A percentile compares a stretch with the other conserved stretches of the same genome.
phyloP scores from a whole-genome alignment of 1,140 invertebrate species.

The Centruroides sculpturatus region DNA sequence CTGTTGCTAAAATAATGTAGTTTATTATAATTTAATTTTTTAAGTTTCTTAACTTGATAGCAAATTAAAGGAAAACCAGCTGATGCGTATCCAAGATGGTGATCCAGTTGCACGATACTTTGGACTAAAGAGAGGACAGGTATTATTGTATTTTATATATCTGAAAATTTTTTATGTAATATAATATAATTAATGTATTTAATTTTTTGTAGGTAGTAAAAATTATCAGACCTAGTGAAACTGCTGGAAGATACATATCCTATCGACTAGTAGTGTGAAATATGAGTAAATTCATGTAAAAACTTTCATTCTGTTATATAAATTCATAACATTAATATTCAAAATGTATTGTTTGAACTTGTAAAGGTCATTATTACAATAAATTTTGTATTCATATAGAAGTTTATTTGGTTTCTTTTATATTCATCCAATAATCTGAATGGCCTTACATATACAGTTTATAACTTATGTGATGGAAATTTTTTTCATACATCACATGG shows the following conservation, averaged over 20 bases:
- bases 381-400: too few species aligned
- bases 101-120: slow-evolving; percentile 97
- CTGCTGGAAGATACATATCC: slow-evolving; percentile 95
- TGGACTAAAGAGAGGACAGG: slow-evolving; percentile 90
- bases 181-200: slow-evolving; percentile 4
- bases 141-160: slow-evolving; percentile 24
- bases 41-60: neutral
- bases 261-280: slow-evolving; percentile 84
- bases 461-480: too few species aligned
- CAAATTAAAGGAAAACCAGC: slow-evolving; percentile 96
- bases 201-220: slow-evolving; percentile 71
- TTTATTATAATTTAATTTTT: too few species aligned
- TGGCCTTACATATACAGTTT: too few species aligned
- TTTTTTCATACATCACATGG: too few species aligned
- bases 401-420: too few species aligned
- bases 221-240: slow-evolving; percentile 94
- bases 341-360: too few species aligned
- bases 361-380: too few species aligned
- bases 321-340: too few species aligned
- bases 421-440: too few species aligned
- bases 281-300: neutral
- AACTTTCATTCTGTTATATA: neutral
- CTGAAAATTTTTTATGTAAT: neutral
- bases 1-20: too few species aligned
- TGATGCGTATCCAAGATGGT: slow-evolving; percentile 96